These are phyloP conservation scores for Gerris buenoi DNA, from an alignment of 1,140 invertebrate genomes.

Conservation along the genomic window DNA sequence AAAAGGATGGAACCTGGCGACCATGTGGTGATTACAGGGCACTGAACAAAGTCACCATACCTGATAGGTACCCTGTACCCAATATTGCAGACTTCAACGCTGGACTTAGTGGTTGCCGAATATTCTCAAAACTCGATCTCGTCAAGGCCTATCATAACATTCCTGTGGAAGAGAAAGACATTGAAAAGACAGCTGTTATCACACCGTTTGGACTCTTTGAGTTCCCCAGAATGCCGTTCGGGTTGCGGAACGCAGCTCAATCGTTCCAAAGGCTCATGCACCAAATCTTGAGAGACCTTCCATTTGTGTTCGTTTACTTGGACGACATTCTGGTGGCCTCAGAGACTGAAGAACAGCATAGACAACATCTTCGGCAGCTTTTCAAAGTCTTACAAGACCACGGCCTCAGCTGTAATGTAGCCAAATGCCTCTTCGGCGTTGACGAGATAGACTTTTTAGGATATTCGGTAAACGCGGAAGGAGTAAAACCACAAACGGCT, in stretches of 20 bases:
- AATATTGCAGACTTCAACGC: conserved; percentile 24
- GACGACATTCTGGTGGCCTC: conserved; percentile 17
- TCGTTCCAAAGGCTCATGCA: conserved; percentile 36
- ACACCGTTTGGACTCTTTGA: conserved; percentile 25
- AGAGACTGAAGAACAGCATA: conserved; percentile 21
- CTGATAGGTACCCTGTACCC: conserved; percentile 30
- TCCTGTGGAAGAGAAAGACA: too few relatives aligned
- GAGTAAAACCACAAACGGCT: conserved; percentile 22
- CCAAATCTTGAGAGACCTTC: conserved; percentile 25
- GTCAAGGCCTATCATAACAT: too few relatives aligned
- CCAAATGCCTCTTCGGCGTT: conserved; percentile 24
- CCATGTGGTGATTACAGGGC: conserved; percentile 34
- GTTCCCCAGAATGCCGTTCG: conserved; percentile 19
- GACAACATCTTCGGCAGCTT: conserved; percentile 16
- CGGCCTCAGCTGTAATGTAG: conserved; percentile 23
- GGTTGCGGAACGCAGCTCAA: conserved; percentile 28
- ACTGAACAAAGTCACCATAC: conserved; percentile 30
- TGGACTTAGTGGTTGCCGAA: conserved; percentile 25
- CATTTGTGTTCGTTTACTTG: conserved; percentile 4
- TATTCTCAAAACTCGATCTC: too few relatives aligned
- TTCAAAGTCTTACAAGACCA: conserved; percentile 21
- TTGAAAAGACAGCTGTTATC: too few relatives aligned
- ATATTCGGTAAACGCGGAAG: conserved; percentile 21
- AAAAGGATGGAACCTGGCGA: conserved; percentile 28
- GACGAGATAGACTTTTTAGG: conserved; percentile 25